Conservation (phyloP, 1,140 invertebrate genomes). For the Halotydeus destructor region DNA sequence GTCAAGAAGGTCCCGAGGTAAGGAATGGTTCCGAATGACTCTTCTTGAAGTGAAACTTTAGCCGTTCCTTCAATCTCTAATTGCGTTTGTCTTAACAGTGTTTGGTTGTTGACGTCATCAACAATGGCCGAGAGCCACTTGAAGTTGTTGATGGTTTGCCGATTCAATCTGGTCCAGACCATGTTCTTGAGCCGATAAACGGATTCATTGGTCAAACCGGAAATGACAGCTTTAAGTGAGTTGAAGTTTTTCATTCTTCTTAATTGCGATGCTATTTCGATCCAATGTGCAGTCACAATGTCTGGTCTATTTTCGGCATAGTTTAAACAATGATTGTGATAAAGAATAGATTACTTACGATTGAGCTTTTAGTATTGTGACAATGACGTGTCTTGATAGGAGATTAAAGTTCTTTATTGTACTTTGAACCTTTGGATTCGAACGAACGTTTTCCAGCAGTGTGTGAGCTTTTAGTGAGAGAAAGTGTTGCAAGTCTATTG, state of each 20-base stretch:
- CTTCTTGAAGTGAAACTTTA: constrained; percentile 13
- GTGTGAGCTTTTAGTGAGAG: constrained; percentile 12
- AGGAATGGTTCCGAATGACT: constrained; percentile 62
- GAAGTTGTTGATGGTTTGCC: constrained; percentile 7
- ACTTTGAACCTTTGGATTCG: constrained; percentile 9
- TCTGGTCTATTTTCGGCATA: constrained; percentile 6
- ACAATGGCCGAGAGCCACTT: constrained; percentile 13
- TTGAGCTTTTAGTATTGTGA: constrained; percentile 13
- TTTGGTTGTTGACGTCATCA: constrained; percentile 17
- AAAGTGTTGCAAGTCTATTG: constrained; percentile 16
- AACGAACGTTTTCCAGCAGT: constrained; percentile 4
- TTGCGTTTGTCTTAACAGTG: constrained; percentile 14
- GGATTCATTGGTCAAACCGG: constrained; percentile 15
- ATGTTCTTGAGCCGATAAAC: constrained; percentile 13
- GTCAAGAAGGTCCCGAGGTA: constrained; percentile 95
- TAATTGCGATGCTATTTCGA: constrained; percentile 13
- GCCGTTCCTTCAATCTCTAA: constrained; percentile 17
- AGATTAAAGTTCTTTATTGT: constrained; percentile 15
- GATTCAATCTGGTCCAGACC: constrained; percentile 13
- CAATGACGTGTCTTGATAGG: constrained; percentile 13
- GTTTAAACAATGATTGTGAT: background rate
- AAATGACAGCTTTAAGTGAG: constrained; percentile 15
- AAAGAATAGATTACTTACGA: constrained; percentile 5
- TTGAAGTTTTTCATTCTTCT: constrained; percentile 15
- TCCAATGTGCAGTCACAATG: constrained; percentile 13